phyloP scores from a whole-genome alignment of 2,113 vertebrate genomes.

The Bombycilla garrulus region DNA sequence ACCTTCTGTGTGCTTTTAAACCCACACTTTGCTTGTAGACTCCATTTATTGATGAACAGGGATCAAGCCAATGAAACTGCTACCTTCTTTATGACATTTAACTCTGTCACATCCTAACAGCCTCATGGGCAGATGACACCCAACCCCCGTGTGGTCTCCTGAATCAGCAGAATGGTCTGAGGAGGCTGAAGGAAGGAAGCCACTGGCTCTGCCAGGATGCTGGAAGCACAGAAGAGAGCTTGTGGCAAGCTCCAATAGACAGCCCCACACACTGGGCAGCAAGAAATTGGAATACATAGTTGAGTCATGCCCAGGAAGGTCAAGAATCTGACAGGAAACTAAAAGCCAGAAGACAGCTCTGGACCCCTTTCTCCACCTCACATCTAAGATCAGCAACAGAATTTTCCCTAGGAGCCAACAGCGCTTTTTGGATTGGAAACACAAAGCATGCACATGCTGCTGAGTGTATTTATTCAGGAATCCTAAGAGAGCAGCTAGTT shows the following conservation, averaged over 20 bases:
- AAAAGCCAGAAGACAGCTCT: not conserved
- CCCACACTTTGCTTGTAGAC: not conserved
- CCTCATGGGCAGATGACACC: not conserved
- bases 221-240: not conserved
- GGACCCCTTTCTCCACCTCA: not conserved
- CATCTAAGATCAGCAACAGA: not conserved
- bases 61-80: not conserved
- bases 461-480: not conserved
- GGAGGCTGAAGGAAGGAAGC: rapidly evolving
- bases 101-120: not conserved
- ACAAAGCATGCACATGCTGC: rapidly evolving
- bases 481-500: not conserved
- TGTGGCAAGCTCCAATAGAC: not conserved
- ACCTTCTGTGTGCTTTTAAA: not conserved
- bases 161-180: not conserved
- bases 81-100: not conserved
- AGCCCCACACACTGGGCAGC: rapidly evolving
- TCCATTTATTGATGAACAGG: not conserved
- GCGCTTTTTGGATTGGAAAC: not conserved
- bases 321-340: not conserved
- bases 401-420: not conserved
- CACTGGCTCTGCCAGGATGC: not conserved
- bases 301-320: not conserved
- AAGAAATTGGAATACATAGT: not conserved
- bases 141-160: not conserved